These are phyloP conservation scores for Hartigia nigra DNA, from an alignment of 2,888 invertebrate genomes.

Conservation along the genomic window DNA sequence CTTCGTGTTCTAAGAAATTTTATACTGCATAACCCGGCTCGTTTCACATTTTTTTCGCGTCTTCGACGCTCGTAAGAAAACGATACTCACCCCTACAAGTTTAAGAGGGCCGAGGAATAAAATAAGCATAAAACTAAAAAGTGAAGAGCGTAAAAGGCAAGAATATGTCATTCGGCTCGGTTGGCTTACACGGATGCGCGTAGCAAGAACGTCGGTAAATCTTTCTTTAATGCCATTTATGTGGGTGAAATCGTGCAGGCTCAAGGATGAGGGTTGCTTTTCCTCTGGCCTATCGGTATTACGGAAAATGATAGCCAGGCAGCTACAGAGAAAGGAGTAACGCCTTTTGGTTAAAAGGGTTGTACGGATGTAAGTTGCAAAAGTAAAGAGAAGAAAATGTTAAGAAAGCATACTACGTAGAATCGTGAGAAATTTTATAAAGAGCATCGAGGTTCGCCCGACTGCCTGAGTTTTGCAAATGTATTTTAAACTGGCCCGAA, in stretches of 20 bases:
- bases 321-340: neutral
- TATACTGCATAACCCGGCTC: neutral
- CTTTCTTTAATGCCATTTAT: neutral
- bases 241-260: neutral
- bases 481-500: neutral
- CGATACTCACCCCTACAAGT: neutral
- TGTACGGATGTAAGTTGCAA: neutral
- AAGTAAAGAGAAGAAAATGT: neutral
- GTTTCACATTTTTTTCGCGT: neutral
- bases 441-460: neutral
- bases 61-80: neutral
- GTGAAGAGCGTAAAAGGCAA: neutral
- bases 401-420: neutral
- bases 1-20: neutral
- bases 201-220: neutral
- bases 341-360: neutral
- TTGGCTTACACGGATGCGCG: neutral
- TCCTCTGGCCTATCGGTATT: neutral
- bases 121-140: neutral
- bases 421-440: neutral
- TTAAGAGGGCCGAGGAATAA: neutral
- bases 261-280: neutral
- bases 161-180: neutral
- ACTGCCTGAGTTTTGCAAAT: neutral
- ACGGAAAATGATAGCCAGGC: neutral